Conservation (phyloP, 2,888 invertebrate species). For the Plebejus melissa region DNA sequence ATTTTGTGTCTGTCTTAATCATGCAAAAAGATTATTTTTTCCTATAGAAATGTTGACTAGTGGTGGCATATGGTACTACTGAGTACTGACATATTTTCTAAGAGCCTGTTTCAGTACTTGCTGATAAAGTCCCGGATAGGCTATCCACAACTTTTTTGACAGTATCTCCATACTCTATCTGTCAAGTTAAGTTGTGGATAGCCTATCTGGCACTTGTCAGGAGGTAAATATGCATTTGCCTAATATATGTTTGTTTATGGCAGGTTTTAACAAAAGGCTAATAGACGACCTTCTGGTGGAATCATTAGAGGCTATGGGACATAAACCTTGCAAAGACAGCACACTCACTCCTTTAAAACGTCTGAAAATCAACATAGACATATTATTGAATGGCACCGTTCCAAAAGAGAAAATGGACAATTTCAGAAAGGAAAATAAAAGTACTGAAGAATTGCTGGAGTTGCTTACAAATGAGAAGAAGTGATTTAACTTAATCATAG, state of each 20-base stretch:
- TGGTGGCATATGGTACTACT: slow-evolving; percentile 28
- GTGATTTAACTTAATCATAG: slow-evolving; percentile 33
- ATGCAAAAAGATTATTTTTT: not conserved
- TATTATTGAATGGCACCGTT: slow-evolving; percentile 89
- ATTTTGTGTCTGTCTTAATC: not conserved
- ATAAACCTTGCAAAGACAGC: slow-evolving; percentile 80
- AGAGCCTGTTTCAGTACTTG: too few relatives aligned
- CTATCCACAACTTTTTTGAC: too few relatives aligned
- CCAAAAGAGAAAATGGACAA: slow-evolving; percentile 88
- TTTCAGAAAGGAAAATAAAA: slow-evolving; percentile 85
- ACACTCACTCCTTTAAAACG: slow-evolving; percentile 80
- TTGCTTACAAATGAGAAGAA: slow-evolving; percentile 80
- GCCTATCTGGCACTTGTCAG: too few relatives aligned
- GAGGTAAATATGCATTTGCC: slow-evolving; percentile 30
- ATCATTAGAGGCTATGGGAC: slow-evolving; percentile 86
- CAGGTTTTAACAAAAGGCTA: slow-evolving; percentile 82
- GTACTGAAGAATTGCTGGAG: slow-evolving; percentile 88
- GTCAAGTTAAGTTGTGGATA: too few relatives aligned
- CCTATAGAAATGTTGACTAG: not conserved
- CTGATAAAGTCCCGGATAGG: too few relatives aligned
- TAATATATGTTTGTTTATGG: slow-evolving; percentile 38
- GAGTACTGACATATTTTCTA: too few relatives aligned
- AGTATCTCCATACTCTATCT: too few relatives aligned
- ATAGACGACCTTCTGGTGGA: slow-evolving; percentile 90
- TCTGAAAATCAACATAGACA: slow-evolving; percentile 86